Evolutionary conservation across 2,888 invertebrate genomes (phyloP), one percentile per base, ranked within the genome.

Genomic region (Cepaea hortensis): DNA sequence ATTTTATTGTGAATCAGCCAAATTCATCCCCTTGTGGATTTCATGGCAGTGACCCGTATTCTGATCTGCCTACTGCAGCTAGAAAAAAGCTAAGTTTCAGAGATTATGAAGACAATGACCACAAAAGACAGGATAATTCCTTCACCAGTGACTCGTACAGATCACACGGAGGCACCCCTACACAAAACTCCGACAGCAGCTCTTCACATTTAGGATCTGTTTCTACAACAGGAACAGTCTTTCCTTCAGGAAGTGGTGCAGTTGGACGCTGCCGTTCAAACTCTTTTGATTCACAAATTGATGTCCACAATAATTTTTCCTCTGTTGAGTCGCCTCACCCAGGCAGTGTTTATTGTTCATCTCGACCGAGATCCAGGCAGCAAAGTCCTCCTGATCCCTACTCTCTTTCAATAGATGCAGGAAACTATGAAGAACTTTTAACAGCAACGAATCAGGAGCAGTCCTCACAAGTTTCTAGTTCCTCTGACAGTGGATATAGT

Each of bases 401-500:
- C 23, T 72, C 86, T 46, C 35, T 55, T 68, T 46, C 76, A 48
- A 77, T 86, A 72, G 86, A 81, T 50, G 5, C 18, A 4, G 61
- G 75, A n/a, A 76, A 86, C 62, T 81, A 72, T 75, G 87, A 84
- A 55, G 87, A 87, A 9, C 50, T 87, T 18, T 62, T 72, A 46
- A 61, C 73, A 62, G 75, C 76, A 13, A 68, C 84, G 65, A 87
- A 87, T 70, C 89, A 88, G 76, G 93, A 93, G 84, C 93, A 93
- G 3, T 90, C 91, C 0, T 93, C 93, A 7, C 93, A 93, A 83
- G 93, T 94, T 70, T 93, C 94, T 18, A 93, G 93, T 87, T 93
- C 93, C 2, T 92, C 93, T 55, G 94, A 94, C 88, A 93, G 93
- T 88, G 93, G 94, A 20, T 93, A 93, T 87, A 92, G 91, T 9